phyloP scores from a whole-genome alignment of 2,113 vertebrate species.

The Dinomys branickii region DNA sequence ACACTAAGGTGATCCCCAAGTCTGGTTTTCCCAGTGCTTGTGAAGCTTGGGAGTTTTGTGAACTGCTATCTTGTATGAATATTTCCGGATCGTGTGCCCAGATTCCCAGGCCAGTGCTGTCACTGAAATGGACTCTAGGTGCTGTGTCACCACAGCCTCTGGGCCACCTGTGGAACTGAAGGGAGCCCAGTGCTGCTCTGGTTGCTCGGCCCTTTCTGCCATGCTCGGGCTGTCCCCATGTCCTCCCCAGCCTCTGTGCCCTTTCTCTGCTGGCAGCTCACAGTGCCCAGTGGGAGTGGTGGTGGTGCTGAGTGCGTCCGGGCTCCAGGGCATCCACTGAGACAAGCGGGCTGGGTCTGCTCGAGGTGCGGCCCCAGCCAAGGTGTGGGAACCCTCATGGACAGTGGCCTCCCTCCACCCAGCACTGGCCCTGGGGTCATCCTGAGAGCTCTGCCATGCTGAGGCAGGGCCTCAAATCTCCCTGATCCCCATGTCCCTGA shows the following conservation, averaged over 20 bases:
- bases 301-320: not conserved
- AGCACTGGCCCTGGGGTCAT: fast-evolving
- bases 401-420: fast-evolving
- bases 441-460: not conserved
- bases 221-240: not conserved
- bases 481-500: too few species aligned
- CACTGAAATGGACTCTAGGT: too few species aligned
- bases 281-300: not conserved
- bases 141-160: fast-evolving
- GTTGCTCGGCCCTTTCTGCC: fast-evolving
- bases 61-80: not conserved
- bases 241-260: too few species aligned
- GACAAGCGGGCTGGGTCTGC: not conserved
- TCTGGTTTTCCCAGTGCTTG: not conserved
- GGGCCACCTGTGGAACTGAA: fast-evolving
- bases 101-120: fast-evolving
- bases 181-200: not conserved
- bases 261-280: not conserved
- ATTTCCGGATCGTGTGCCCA: not conserved
- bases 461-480: not conserved
- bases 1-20: not conserved
- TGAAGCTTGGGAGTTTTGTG: not conserved
- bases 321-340: not conserved
- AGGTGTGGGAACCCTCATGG: not conserved
- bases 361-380: not conserved